These are phyloP conservation scores for Sebastes hopkinsi DNA, from an alignment of 2,797 vertebrate genomes.

Conservation along the genomic window DNA sequence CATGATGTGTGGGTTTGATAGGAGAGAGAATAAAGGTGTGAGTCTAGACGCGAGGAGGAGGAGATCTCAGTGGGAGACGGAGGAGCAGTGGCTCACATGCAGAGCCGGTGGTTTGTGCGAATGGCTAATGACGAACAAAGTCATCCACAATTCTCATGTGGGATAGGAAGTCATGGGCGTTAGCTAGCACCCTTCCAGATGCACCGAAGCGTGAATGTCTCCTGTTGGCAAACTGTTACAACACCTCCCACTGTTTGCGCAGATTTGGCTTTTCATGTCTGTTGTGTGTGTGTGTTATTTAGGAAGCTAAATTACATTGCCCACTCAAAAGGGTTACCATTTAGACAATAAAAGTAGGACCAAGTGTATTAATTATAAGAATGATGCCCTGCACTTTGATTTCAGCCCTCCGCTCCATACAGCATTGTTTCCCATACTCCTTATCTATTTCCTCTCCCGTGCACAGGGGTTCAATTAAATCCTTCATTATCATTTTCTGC, in stretches of 20 bases:
- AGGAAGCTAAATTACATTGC: constrained; percentile 27
- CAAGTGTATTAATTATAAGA: constrained; percentile 33
- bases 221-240: constrained; percentile 72
- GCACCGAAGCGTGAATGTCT: constrained; percentile 72
- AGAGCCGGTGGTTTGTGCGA: constrained; percentile 64
- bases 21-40: constrained; percentile 51
- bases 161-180: constrained; percentile 69
- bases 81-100: constrained; percentile 56
- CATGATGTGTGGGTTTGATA: constrained; percentile 66
- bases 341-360: constrained; percentile 16
- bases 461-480: constrained; percentile 61
- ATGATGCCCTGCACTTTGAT: constrained; percentile 28
- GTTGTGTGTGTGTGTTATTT: constrained; percentile 23
- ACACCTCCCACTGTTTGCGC: constrained; percentile 73
- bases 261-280: constrained; percentile 29
- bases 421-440: constrained; percentile 37
- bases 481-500: constrained; percentile 70
- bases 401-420: not conserved
- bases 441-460: constrained; percentile 53
- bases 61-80: constrained; percentile 39
- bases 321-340: constrained; percentile 5
- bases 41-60: constrained; percentile 50
- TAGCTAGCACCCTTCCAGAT: constrained; percentile 74
- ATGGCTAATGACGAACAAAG: constrained; percentile 79
- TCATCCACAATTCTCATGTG: constrained; percentile 63